phyloP scores from a whole-genome alignment of 2,113 vertebrate species.

The Xiphophorus hellerii region DNA sequence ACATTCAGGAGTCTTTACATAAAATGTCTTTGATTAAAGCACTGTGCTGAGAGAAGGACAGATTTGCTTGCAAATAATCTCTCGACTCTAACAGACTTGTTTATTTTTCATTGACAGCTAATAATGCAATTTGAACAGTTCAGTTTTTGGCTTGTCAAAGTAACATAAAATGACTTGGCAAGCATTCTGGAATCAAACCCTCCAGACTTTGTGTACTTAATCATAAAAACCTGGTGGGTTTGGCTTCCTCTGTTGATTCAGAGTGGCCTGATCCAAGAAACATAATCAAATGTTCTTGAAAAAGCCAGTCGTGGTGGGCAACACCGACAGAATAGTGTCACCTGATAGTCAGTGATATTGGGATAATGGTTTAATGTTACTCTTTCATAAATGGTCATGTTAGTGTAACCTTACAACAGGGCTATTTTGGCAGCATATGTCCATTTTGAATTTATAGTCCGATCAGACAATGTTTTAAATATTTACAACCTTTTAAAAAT shows the following conservation, averaged over 20 bases:
- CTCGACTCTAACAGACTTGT: slow-evolving; percentile 48
- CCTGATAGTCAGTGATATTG: slow-evolving; percentile 51
- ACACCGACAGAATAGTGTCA: slow-evolving; percentile 62
- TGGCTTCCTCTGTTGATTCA: slow-evolving; percentile 73
- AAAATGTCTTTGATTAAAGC: slow-evolving; percentile 54
- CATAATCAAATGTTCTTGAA: slow-evolving; percentile 71
- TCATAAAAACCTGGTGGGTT: slow-evolving; percentile 74
- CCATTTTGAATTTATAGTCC: slow-evolving; percentile 1
- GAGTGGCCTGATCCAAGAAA: slow-evolving; percentile 57
- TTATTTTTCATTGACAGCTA: slow-evolving; percentile 61
- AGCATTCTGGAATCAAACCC: slow-evolving; percentile 59
- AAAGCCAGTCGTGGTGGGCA: slow-evolving; percentile 59
- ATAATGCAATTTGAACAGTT: slow-evolving; percentile 67
- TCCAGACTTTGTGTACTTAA: slow-evolving; percentile 70
- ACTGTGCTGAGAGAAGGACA: slow-evolving; percentile 43
- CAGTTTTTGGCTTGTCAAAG: slow-evolving; percentile 57
- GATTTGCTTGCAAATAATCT: slow-evolving; percentile 63
- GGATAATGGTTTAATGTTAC: slow-evolving; percentile 50
- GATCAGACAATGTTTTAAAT: slow-evolving; percentile 3
- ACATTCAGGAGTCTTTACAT: slow-evolving; percentile 61
- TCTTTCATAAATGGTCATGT: slow-evolving; percentile 20
- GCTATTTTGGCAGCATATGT: slow-evolving; percentile 13
- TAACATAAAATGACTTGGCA: slow-evolving; percentile 72
- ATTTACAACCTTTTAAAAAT: slow-evolving; percentile 5
- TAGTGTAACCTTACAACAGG: slow-evolving; percentile 32